phyloP scores from a whole-genome alignment of 2,797 vertebrate species.

The Esox lucius region DNA sequence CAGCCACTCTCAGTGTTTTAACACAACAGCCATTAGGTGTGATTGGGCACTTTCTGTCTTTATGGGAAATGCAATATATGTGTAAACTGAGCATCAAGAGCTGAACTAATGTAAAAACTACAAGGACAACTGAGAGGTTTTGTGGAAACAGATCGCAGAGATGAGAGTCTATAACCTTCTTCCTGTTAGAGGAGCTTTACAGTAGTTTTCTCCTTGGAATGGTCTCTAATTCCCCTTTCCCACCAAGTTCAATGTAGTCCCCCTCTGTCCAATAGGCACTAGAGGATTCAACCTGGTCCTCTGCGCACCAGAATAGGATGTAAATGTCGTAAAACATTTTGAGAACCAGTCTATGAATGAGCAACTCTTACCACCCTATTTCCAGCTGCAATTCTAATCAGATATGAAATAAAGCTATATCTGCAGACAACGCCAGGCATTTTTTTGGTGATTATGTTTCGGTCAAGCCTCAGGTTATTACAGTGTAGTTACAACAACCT shows the following conservation, averaged over 20 bases:
- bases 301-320: background rate
- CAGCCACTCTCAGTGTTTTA: slow-evolving; percentile 76
- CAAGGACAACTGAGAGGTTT: slow-evolving; percentile 47
- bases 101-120: slow-evolving; percentile 33
- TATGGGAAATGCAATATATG: slow-evolving; percentile 82
- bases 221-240: slow-evolving; percentile 28
- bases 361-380: background rate
- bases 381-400: background rate
- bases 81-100: slow-evolving; percentile 60
- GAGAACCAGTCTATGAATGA: background rate
- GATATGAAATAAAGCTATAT: background rate
- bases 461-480: background rate
- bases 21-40: slow-evolving; percentile 84
- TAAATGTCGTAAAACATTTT: background rate
- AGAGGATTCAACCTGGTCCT: background rate
- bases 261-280: background rate
- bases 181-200: slow-evolving; percentile 32
- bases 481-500: slow-evolving; percentile 1
- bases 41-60: slow-evolving; percentile 90
- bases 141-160: slow-evolving; percentile 35
- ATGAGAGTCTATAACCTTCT: slow-evolving; percentile 47
- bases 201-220: slow-evolving; percentile 37
- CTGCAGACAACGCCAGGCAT: background rate
- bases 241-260: background rate
- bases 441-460: background rate